phyloP scores from a whole-genome alignment of 2,888 invertebrate genomes.

The Eristalis intricaria region DNA sequence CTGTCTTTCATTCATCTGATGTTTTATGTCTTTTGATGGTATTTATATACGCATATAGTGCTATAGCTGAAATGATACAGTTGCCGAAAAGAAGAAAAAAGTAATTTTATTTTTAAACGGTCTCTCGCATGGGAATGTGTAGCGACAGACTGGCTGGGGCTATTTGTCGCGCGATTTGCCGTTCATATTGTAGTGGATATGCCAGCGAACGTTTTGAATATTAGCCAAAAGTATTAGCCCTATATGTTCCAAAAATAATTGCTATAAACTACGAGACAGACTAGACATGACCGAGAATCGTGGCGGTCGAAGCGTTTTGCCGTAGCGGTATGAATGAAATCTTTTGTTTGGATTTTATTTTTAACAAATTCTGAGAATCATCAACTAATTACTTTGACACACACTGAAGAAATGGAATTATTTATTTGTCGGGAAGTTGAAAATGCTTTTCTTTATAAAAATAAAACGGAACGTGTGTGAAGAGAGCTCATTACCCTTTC shows the following conservation, averaged over 20 bases:
- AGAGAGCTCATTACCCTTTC: no score
- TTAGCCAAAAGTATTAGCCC: slow-evolving; percentile 37
- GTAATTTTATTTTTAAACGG: neutral
- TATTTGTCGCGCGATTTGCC: neutral
- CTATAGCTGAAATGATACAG: neutral
- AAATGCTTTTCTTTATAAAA: no score
- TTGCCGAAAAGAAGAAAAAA: neutral
- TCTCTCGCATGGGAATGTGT: neutral
- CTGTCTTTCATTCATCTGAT: slow-evolving; percentile 32
- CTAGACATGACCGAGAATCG: neutral
- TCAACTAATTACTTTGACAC: neutral
- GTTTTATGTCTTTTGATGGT: slow-evolving; percentile 21
- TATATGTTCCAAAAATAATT: slow-evolving; percentile 18
- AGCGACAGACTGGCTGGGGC: slow-evolving; percentile 1
- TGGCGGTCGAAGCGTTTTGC: neutral
- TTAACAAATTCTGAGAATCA: neutral
- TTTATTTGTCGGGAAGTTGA: neutral
- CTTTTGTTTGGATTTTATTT: neutral
- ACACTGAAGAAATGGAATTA: neutral
- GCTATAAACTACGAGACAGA: neutral
- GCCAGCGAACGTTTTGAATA: slow-evolving; percentile 29
- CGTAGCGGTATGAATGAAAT: neutral
- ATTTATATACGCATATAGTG: neutral
- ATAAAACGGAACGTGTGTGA: no score
- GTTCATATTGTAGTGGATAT: slow-evolving; percentile 3